Base-by-base conservation (phyloP, 2,113 vertebrate species). In the Pachypanchax playfairii region DNA sequence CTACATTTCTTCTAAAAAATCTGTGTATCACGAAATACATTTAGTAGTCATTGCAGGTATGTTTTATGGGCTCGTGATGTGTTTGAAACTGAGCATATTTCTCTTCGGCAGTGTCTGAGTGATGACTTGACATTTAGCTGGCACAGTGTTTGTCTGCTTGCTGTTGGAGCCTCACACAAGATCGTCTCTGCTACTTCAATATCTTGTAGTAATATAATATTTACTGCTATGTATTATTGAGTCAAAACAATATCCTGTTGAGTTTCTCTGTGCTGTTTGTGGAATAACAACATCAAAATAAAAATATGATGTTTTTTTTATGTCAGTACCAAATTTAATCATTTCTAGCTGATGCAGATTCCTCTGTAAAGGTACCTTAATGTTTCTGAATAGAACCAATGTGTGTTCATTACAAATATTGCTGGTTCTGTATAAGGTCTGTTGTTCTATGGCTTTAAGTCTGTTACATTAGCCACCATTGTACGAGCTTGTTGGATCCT, bases 131-230 rank as follows among this genome's bases (percentile, higher is more conserved):
- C 55, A 73, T 80, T 21, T 28, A 50, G 13, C 12, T 31, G 0
- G 4, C 25, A 26, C 18, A 42, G 25, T 63, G 38, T 68, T 43
- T 62, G 31, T 15, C 33, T 38, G 1, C 50, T 70, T 15, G 18
- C 1, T 2, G 3, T 22, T 31, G 6, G 42, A 35, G 11, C 24
- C 9, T 70, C 20, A 48, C 64, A 50, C 28, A 46, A 31, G 1
- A 6, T 50, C 43, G 60, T 46, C 43, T 60, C 53, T 67, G 53
- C 39, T 43, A 7, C 44, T 57, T 64, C 57, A 77, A 75, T 57
- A 71, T 11, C n/a, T 35, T 47, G 22, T 50, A 1, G 38, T 66
- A 65, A 79, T 62, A 17, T 52, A 77, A 18, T 66, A 52, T 80
- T 69, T 54, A 52, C 51, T n/a, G n/a, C n/a, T 18, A 38, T 15